These are phyloP conservation scores for Stenotaenia linearis DNA, from an alignment of 2,888 invertebrate species.

Conservation along the genomic window DNA sequence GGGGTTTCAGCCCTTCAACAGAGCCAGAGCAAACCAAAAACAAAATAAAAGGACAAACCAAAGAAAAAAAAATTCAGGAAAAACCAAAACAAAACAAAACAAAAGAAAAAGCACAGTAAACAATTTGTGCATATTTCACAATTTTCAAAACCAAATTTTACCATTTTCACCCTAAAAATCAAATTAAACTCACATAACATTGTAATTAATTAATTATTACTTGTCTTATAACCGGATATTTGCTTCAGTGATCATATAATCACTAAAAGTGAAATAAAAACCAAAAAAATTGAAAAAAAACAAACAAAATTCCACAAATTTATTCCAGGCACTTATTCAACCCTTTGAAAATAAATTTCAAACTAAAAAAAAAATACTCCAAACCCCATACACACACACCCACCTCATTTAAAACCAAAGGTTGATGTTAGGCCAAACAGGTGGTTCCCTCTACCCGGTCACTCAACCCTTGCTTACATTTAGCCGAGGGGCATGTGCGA, in stretches of 20 bases:
- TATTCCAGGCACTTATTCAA: too few relatives aligned
- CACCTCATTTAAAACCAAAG: neutral
- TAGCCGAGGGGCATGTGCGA: neutral
- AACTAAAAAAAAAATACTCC: neutral
- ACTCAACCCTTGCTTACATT: neutral
- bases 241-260: neutral
- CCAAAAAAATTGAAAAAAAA: neutral
- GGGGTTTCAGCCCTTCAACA: conserved; percentile 31
- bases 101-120: neutral
- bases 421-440: neutral
- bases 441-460: neutral
- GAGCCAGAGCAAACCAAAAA: neutral
- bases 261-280: neutral
- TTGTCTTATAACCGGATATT: neutral
- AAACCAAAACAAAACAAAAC: neutral
- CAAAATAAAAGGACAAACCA: neutral
- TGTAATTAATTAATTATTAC: neutral
- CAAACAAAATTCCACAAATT: neutral
- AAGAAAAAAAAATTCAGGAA: neutral
- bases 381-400: neutral
- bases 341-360: neutral
- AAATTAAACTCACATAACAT: neutral
- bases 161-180: too few relatives aligned
- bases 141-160: neutral
- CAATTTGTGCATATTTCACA: neutral